Percentiles rank a stretch among this genome's conserved stretches.
Conservation (phyloP, 2,888 invertebrate species). For the Piscicola geometra region DNA sequence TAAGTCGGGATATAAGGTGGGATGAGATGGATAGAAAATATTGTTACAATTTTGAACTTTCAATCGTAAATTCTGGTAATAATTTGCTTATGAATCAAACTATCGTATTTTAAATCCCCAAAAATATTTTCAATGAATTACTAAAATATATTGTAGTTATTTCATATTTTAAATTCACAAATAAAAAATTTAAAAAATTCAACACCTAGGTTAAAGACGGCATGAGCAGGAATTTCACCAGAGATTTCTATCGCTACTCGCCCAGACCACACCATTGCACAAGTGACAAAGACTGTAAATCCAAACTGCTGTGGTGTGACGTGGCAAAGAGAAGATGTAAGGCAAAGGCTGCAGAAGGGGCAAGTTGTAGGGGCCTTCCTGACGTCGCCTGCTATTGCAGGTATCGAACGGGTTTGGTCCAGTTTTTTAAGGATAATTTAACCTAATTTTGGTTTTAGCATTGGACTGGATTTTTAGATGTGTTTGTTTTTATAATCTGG, state of each 20-base stretch:
- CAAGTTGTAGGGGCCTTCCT: conserved; percentile 33
- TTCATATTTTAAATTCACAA: neutral
- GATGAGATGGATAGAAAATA: neutral
- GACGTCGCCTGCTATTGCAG: conserved; percentile 34
- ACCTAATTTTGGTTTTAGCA: too few relatives aligned
- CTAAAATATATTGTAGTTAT: neutral
- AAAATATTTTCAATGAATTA: neutral
- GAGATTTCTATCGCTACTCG: conserved; percentile 34
- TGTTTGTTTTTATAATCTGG: too few relatives aligned
- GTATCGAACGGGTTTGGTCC: neutral
- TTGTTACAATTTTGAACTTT: too few relatives aligned
- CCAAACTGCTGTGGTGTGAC: conserved; percentile 38
- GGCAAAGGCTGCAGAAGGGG: conserved; percentile 35
- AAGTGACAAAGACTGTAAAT: conserved; percentile 26
- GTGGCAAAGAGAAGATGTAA: conserved; percentile 28
- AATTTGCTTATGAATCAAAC: too few relatives aligned
- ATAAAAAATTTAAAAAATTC: neutral
- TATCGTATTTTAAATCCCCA: too few relatives aligned
- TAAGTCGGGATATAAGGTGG: conserved; percentile 13
- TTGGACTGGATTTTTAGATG: too few relatives aligned
- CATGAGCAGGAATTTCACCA: conserved; percentile 33
- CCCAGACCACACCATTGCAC: conserved; percentile 30
- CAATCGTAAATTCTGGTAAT: too few relatives aligned
- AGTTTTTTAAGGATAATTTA: too few relatives aligned
- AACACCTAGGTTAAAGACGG: conserved; percentile 30